Evolutionary conservation across 2,888 invertebrate species (phyloP).

Genomic region (Philonicus albiceps): DNA sequence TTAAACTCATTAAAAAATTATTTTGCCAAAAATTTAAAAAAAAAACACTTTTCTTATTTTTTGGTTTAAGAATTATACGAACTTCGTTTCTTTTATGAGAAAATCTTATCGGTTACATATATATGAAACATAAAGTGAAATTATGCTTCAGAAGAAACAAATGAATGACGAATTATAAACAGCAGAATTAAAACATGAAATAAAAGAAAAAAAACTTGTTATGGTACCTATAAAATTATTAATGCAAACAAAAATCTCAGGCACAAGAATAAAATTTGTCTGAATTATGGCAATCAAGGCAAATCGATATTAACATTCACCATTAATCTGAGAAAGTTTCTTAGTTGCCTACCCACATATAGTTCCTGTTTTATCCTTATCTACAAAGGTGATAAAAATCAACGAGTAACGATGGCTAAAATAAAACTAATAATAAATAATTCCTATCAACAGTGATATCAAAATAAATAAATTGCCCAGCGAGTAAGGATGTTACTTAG

Average conservation of each 20-base stretch:
- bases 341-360: background rate
- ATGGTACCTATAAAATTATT: background rate
- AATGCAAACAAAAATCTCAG: background rate
- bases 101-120: no score
- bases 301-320: background rate
- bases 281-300: background rate
- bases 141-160: background rate
- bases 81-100: no score
- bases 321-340: background rate
- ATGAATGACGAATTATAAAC: background rate
- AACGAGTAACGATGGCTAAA: background rate
- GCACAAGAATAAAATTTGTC: background rate
- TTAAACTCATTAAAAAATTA: no score
- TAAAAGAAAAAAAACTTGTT: background rate
- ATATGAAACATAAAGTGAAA: no score
- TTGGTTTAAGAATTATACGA: no score
- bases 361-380: background rate
- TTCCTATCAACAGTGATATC: background rate
- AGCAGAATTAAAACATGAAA: background rate
- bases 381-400: background rate
- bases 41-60: no score
- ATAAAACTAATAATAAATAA: constrained; percentile 24
- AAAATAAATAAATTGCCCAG: background rate
- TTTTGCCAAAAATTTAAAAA: no score
- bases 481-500: constrained; percentile 68